Evolutionary conservation across 92 coral and sea anemone species (phyloP), one percentile per base, ranked within the genome.

Genomic region (Muricea muricata): DNA sequence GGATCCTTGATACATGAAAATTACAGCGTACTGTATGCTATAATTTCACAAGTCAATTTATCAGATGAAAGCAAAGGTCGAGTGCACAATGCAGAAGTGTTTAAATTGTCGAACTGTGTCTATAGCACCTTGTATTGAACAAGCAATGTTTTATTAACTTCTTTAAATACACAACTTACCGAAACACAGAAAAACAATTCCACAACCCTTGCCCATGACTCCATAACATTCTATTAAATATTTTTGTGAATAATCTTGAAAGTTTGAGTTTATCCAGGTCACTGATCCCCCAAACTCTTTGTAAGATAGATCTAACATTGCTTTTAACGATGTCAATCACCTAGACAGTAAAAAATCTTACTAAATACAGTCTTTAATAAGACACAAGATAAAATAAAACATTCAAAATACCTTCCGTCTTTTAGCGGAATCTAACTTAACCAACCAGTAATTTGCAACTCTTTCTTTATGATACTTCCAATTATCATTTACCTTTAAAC

Each of bases 171-270:
- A 21, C 13, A 32, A 68, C 94, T 52, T 76, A 94, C 98, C 97
- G 97, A 25, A 95, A 80, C 83, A 89, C 88, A 3, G 98, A 91
- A 76, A 95, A 95, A 84, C 97, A 95, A 87, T 93, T 95, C 98
- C 98, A 95, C 68, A 95, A 79, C 52, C 98, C 98, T 80, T 95
- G 98, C 28, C 98, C 98, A 66, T 95, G 98, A 68, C 98, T 95
- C 98, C 98, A 95, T 21, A 95, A 57, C 79, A 95, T 84, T 73
- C 98, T 81, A 79, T 95, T 95, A 66, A 95, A 95, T 35, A 95
- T 93, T 50, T 97, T 87, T 11, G 95, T 91, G 58, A 95, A 93
- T 12, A 95, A 86, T 26, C 98, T 93, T 69, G 93, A 93, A 12
- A 95, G 92, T 39, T 94, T 91, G 39, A 95, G 87, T 68, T 82